Conservation (phyloP, 2,888 invertebrate species). For the Amphipoea oculea region DNA sequence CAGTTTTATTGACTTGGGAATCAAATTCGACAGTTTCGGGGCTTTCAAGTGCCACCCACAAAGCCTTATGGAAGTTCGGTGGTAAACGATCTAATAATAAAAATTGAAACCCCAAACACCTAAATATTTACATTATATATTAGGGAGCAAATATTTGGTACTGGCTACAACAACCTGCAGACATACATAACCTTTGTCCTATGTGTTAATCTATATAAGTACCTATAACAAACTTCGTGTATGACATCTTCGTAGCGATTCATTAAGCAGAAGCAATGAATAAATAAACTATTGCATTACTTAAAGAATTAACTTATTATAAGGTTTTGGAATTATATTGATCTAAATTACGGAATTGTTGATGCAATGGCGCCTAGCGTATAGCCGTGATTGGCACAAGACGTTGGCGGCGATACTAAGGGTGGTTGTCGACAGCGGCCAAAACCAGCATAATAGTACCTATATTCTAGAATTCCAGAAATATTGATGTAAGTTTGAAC, state of each 20-base stretch:
- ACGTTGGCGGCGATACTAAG: no score
- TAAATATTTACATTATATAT: slow-evolving; percentile 31
- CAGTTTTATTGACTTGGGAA: not conserved
- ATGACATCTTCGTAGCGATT: not conserved
- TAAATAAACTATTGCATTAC: slow-evolving; percentile 7
- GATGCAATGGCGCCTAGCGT: not conserved
- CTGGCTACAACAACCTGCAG: slow-evolving; percentile 2
- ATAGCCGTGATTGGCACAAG: not conserved
- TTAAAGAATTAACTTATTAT: not conserved
- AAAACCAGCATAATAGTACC: no score
- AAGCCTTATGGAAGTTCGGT: not conserved
- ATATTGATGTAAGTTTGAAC: not conserved
- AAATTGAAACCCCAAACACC: slow-evolving; percentile 19
- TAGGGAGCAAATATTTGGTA: slow-evolving; percentile 45
- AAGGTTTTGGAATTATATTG: not conserved
- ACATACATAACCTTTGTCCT: slow-evolving; percentile 22
- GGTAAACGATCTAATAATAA: slow-evolving; percentile 21
- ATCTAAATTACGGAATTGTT: not conserved
- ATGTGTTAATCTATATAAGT: slow-evolving; percentile 29
- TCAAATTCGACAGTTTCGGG: not conserved
- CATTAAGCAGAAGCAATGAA: not conserved
- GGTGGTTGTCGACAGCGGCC: not conserved
- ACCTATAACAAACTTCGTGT: slow-evolving; percentile 5
- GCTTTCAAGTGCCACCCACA: not conserved
- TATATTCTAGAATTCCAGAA: not conserved